These are phyloP conservation scores for Psococerastis gibbosa DNA, from an alignment of 2,888 invertebrate species.

Conservation along the genomic window DNA sequence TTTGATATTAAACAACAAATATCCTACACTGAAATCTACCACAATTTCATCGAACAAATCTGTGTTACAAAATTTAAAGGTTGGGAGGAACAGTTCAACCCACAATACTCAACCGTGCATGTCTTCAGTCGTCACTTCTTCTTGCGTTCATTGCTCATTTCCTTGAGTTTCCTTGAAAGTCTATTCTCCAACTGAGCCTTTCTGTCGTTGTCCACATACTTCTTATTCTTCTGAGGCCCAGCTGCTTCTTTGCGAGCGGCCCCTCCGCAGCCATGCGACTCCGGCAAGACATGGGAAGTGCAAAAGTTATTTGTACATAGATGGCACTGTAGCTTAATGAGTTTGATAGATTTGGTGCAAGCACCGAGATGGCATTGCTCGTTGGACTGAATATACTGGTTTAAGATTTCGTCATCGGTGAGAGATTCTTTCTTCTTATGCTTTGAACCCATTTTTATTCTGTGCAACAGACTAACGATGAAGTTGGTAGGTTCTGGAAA, in stretches of 20 bases:
- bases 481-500: not conserved
- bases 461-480: not conserved
- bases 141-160: conserved; percentile 6
- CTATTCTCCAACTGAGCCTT: conserved; percentile 5
- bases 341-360: conserved; percentile 5
- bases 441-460: not conserved
- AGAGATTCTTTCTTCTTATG: not conserved
- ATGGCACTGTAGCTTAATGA: not conserved
- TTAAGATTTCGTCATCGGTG: not conserved
- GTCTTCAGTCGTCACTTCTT: too few relatives aligned
- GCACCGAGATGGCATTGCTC: not conserved
- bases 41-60: too few relatives aligned
- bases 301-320: not conserved
- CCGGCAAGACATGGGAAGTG: not conserved
- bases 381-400: conserved; percentile 1
- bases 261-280: conserved; percentile 1
- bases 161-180: conserved; percentile 3
- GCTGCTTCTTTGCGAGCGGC: conserved; percentile 7
- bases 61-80: too few relatives aligned
- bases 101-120: too few relatives aligned
- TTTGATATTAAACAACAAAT: not conserved
- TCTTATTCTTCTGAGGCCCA: not conserved
- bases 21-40: too few relatives aligned
- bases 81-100: too few relatives aligned
- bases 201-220: not conserved